Base-by-base conservation (phyloP, 2,888 invertebrate species). In the Athalia rosae region DNA sequence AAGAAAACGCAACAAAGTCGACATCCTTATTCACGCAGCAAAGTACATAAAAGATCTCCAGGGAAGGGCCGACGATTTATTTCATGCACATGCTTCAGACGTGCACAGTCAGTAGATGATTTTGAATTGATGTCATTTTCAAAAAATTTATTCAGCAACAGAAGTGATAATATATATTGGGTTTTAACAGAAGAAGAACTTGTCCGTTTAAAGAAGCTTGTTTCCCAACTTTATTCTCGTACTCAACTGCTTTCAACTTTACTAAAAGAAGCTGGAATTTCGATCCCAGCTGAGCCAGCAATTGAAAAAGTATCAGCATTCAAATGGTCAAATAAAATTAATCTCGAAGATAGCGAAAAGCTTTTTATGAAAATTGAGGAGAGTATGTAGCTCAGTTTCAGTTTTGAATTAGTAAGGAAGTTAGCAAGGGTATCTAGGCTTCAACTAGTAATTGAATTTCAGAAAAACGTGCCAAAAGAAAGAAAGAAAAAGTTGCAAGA, bases 1-100 rank as follows among this genome's bases (percentile, higher is more conserved):
- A 15, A 92, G 93, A 82, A 92, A 92, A 67, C 90, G 92, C 47
- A 90, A 93, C 81, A 93, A 93, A 85, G 89, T 93, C 81, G 93
- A 90, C 71, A 90, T 89, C 62, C 85, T 90, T 67, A 83, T 88
- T 58, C 89, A 90, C n/a, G 89, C 89, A 7, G 86, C 88, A 5
- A 89, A 89, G 78, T 87, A 89, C 76, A 89, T 90, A 80, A 89
- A 89, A 82, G 89, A 90, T 79, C 83, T 90, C 76, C 87, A 88
- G 81, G 87, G 79, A 83, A 85, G 88, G 11, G 87, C 87, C 0
- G 89, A 89, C 58, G 87, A 88, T 41, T 83, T 89, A 58, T 87
- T 89, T 76, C 83, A 85, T 48, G 81, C 85, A 76, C 84, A 87
- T 77, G 88, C 89, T 62, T 85, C 87, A 0, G 88, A 88, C 76